Percentiles rank a stretch among this genome's conserved stretches.
These are phyloP conservation scores for Corticium candelabrum DNA, from an alignment of 37 sponge, comb jelly and placozoan genomes.

Conservation along the genomic window DNA sequence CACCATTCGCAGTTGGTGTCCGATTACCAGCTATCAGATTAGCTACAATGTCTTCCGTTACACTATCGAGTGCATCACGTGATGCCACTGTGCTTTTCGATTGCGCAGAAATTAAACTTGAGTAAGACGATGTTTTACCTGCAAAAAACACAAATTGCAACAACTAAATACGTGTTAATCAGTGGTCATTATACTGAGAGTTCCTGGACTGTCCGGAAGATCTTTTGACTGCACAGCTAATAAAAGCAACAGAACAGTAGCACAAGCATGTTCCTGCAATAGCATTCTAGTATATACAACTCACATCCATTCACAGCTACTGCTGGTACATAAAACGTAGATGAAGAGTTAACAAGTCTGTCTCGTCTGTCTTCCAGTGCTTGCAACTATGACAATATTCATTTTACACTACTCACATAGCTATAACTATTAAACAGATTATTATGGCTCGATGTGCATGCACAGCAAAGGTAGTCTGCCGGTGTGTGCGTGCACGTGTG, in stretches of 20 bases:
- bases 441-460: no score
- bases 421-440: no score
- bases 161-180: background rate
- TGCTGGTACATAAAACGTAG: no score
- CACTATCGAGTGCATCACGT: background rate
- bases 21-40: background rate
- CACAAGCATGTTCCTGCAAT: no score
- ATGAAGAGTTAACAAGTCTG: no score
- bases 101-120: background rate
- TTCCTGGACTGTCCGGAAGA: background rate
- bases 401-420: no score
- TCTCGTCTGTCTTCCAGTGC: no score
- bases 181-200: background rate
- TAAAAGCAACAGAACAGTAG: background rate
- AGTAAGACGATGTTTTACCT: slow-evolving; percentile 1
- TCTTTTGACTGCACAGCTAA: background rate
- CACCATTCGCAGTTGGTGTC: background rate
- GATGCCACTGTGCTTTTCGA: background rate
- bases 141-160: background rate
- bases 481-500: no score
- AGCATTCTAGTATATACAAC: no score
- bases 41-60: background rate
- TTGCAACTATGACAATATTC: no score
- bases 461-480: no score
- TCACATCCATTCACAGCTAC: no score